Base-by-base conservation (phyloP, 2,113 vertebrate species). In the Phodopus roborovskii region DNA sequence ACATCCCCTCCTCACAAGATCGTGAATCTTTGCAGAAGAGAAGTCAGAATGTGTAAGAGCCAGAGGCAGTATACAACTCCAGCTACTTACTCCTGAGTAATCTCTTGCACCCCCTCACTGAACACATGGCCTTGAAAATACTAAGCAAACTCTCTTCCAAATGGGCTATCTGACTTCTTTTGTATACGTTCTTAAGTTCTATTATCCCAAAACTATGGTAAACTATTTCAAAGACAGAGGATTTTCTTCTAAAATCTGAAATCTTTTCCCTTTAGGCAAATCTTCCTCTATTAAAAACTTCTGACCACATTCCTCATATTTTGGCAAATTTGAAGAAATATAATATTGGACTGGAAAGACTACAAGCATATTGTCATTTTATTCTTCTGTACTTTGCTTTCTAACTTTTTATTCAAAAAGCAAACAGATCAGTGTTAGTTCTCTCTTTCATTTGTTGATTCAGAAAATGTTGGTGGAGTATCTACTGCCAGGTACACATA, bases 301-400 rank as follows among this genome's bases (percentile, higher is more conserved):
- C 30, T 77, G 30, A 79, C 7, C 70, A 9, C 0, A 83, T 33
- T 58, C 60, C 13, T 87, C 48, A 24, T 78, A 33, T 82, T 92
- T 95, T 82, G 5, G 64, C 77, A 90, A 85, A 22, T 56, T n/a
- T 70, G 90, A 20, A 5, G 62, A 74, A 88, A 45, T 7, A 68
- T 13, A 74, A 28, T 15, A 88, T 50, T 9, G 48, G 26, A 24
- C 3, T 77, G 2, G 39, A 92, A 86, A 90, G 36, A 82, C 2
- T 62, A 45, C 28, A 83, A 45, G 5, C 19, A 88, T 48, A 42
- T 13, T 68, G 2, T 58, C 4, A 36, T 86, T 62, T 83, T 79
- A 70, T 82, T 94, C 89, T 96, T 8, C n/a, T 92, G 62, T 92
- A 53, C 12, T 73, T 78, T 90, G 11, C 20, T 64, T 92, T 26